Conservation (phyloP, 92 coral and sea anemone genomes). For the Montipora capitata region DNA sequence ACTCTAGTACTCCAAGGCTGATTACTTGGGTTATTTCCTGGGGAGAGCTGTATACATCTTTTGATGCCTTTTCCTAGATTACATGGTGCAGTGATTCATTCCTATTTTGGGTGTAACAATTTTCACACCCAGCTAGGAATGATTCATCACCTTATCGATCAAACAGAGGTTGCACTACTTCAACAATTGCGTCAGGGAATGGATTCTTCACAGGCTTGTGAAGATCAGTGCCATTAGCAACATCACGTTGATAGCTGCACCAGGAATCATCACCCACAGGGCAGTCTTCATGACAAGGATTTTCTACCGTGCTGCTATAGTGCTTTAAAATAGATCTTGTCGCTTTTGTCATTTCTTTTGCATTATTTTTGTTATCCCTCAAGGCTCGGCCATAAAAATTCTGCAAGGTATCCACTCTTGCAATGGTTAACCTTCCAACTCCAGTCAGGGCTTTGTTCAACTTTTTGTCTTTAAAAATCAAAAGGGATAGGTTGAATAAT, state of each 20-base stretch:
- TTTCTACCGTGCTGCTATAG: slow-evolving; percentile 56
- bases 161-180: slow-evolving; percentile 55
- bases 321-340: slow-evolving; percentile 53
- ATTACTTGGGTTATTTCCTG: slow-evolving; percentile 40
- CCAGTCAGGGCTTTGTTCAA: too few species aligned
- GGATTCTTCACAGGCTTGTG: slow-evolving; percentile 65
- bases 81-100: slow-evolving; percentile 70
- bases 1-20: slow-evolving; percentile 56
- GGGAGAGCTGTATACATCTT: slow-evolving; percentile 65
- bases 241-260: slow-evolving; percentile 58
- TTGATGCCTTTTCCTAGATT: slow-evolving; percentile 65
- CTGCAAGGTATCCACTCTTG: slow-evolving; percentile 39
- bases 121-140: slow-evolving; percentile 63
- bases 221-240: slow-evolving; percentile 1
- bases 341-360: slow-evolving; percentile 42
- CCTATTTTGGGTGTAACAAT: slow-evolving; percentile 66
- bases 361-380: slow-evolving; percentile 53
- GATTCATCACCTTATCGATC: slow-evolving; percentile 52
- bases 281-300: slow-evolving; percentile 56
- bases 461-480: too few species aligned
- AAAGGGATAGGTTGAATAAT: too few species aligned
- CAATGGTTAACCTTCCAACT: slow-evolving; percentile 50
- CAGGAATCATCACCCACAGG: slow-evolving; percentile 36
- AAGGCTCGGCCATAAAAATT: slow-evolving; percentile 53
- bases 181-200: slow-evolving; percentile 49